Evolutionary conservation across 2,797 vertebrate genomes (phyloP).

Genomic region (Muscicapa striata): DNA sequence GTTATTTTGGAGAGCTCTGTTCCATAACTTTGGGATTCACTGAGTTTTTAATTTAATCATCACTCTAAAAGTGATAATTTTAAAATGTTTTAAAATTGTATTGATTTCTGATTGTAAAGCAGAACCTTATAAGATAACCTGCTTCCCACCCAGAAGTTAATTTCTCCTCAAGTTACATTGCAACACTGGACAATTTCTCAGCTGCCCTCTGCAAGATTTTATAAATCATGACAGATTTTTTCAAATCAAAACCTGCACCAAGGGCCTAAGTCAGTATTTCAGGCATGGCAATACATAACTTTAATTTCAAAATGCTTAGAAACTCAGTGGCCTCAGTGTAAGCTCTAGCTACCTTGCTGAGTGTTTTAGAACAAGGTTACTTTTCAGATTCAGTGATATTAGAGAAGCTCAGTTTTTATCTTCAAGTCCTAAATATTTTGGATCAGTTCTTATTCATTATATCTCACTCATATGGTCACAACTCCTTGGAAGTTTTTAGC

Average conservation of each 20-base stretch:
- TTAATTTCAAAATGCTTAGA: neutral
- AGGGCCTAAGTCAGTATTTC: neutral
- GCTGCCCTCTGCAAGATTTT: neutral
- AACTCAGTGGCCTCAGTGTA: neutral
- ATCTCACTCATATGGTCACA: neutral
- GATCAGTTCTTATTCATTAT: neutral
- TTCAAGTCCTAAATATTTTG: neutral
- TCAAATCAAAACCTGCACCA: neutral
- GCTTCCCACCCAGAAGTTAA: neutral
- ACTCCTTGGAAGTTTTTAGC: neutral
- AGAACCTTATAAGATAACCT: neutral
- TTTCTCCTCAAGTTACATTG: neutral
- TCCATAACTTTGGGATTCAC: neutral
- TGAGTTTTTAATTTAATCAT: neutral
- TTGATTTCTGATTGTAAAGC: neutral
- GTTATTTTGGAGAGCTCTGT: neutral
- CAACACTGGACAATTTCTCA: neutral
- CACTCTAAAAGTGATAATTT: neutral
- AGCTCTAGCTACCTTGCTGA: neutral
- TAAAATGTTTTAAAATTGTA: neutral
- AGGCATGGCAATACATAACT: neutral
- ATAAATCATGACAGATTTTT: neutral
- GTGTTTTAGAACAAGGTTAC: neutral
- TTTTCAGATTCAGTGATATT: neutral
- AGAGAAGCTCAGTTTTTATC: neutral